Base-by-base conservation (phyloP, 2,797 vertebrate genomes). In the Neostethus bicornis region DNA sequence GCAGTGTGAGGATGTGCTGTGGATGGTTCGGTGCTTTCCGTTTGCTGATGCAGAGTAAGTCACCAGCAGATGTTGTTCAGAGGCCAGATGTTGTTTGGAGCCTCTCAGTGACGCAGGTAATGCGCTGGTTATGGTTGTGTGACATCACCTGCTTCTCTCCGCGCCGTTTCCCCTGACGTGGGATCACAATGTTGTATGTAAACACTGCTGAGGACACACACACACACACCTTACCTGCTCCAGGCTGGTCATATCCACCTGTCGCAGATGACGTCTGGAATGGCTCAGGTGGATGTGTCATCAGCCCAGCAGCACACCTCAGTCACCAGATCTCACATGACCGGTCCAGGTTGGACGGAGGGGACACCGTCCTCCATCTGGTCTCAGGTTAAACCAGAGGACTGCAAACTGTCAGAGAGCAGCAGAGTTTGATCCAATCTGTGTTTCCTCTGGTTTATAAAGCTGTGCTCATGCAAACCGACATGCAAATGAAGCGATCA, bases 91-190 rank as follows among this genome's bases (percentile, higher is more conserved):
- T 79, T 84, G 82, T 84, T 83, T 78, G 56, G 79, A 74, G 61
- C 80, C 59, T 32, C 72, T 53, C 49, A 31, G 13, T 88, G 85
- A 89, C 86, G 85, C 87, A 88, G 79, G 81, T 80, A 39, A 84
- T 81, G 75, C 75, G 20, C 74, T 51, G 32, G 59, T 78, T 76
- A 77, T 85, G 75, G 68, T 70, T 37, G 53, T 3, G 71, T 87
- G 84, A 87, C 83, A 76, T 89, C 87, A 85, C 54, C 20, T 4
- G 47, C 61, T 79, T 68, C 73, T 77, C 64, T 68, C 34, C 61
- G 58, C 26, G 39, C 68, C 48, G 60, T 73, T 62, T 77, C 77
- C 68, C 51, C 46, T 79, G 82, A 83, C 58, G 81, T 24, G 56
- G 48, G 31, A 82, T 77, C 38, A 24, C 61, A 59, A 62, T 80